Base-by-base conservation (phyloP, 2,797 vertebrate species). In the Anas bahamensis region DNA sequence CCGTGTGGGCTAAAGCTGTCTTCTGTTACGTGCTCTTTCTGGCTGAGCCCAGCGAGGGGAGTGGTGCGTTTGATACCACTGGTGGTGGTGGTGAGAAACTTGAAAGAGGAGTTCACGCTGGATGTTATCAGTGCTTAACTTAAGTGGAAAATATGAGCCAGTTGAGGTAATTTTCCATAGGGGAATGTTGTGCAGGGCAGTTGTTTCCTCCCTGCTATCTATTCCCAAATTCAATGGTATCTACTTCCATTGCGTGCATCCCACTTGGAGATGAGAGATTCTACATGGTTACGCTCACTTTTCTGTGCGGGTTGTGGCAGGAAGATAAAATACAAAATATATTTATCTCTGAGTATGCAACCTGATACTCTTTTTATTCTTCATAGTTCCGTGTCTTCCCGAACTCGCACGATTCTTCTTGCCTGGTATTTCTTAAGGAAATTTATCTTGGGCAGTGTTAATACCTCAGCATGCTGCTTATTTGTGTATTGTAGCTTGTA, bases 131-230 rank as follows among this genome's bases (percentile, higher is more conserved):
- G 55, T 29, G 9, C 83, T 87, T 78, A 75, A 73, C 60, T 86
- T 81, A 46, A 60, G 33, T 86, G 85, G 87, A 90, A 94, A 89
- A 76, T 71, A 44, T 53, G 86, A 89, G 42, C 18, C 26, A 68
- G 56, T 79, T 91, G 89, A 88, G 53, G 68, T 86, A 1, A 91
- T 87, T 95, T 95, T 95, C 79, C 69, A 15, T 76, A 50, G 79
- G 66, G 63, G 35, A 72, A 70, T 92, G 52, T 57, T 53, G 63
- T 64, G 35, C 50, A 57, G 60, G 92, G 29, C 64, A 86, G 60
- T 93, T 75, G 41, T 80, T 96, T 77, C 66, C 55, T 90, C 31
- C 50, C 37, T 80, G 29, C 21, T 79, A 1, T 86, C 50, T 33
- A 6, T 78, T 88, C 37, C 24, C 29, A 69, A 23, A 63, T 24